A percentile compares a stretch with the other conserved stretches of the same genome.
Conservation (phyloP, 37 sponge, comb jelly and placozoan species). For the Tethya wilhelma region DNA sequence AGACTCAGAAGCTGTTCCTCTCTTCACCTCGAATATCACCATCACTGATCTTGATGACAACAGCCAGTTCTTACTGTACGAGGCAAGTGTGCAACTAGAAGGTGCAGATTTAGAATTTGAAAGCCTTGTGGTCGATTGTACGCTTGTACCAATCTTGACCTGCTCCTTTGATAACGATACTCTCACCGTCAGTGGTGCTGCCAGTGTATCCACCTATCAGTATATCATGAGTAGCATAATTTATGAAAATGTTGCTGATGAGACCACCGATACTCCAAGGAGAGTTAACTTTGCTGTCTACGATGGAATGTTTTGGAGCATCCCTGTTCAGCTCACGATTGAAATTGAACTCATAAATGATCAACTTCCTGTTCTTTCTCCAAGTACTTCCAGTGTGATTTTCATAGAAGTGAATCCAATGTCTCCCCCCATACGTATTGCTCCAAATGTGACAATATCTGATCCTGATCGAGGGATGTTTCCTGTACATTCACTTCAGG, state of each 20-base stretch:
- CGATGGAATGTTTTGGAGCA: constrained; percentile 37
- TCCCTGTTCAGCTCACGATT: constrained; percentile 27
- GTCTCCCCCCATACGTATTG: constrained; percentile 35
- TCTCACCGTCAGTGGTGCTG: constrained; percentile 25
- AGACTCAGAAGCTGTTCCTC: constrained; percentile 15
- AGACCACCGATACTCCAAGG: constrained; percentile 13
- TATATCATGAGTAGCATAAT: constrained; percentile 3
- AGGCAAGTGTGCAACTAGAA: constrained; percentile 7
- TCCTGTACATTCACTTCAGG: constrained; percentile 11
- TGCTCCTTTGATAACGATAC: constrained; percentile 6
- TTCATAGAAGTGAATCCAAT: constrained; percentile 48
- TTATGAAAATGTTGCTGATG: constrained; percentile 42
- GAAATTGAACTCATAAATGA: constrained; percentile 50
- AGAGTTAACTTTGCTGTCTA: constrained; percentile 23
- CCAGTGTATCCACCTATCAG: constrained; percentile 26
- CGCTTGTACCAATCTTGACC: background rate
- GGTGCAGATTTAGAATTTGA: constrained; percentile 17
- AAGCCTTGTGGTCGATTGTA: constrained; percentile 6
- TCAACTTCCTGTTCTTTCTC: constrained; percentile 31
- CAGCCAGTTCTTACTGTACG: background rate
- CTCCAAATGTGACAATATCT: constrained; percentile 18
- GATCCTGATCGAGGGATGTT: constrained; percentile 44
- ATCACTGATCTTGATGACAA: constrained; percentile 54
- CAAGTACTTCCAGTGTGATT: constrained; percentile 12
- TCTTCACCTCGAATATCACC: constrained; percentile 7